phyloP scores from a whole-genome alignment of 1,140 invertebrate genomes.

The Drosophila nebulosa region DNA sequence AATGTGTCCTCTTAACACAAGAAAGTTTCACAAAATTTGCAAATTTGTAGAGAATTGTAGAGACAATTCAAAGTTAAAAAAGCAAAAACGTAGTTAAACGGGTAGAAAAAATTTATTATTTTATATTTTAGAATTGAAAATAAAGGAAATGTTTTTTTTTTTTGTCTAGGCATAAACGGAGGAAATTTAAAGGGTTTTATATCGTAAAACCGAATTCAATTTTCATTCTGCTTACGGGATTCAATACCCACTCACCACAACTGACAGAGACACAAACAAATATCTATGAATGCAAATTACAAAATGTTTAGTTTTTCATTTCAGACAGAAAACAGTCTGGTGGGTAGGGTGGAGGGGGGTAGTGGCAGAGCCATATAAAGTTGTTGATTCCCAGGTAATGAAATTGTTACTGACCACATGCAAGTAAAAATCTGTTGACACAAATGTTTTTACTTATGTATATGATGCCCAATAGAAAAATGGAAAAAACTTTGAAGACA shows the following conservation, averaged over 20 bases:
- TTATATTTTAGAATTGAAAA: too few relatives aligned
- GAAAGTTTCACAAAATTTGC: too few relatives aligned
- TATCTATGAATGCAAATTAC: not conserved
- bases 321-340: too few relatives aligned
- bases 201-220: not conserved
- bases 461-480: not conserved
- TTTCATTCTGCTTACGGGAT: not conserved
- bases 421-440: not conserved
- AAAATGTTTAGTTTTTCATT: conserved; percentile 1
- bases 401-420: not conserved
- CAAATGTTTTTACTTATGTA: not conserved
- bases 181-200: not conserved
- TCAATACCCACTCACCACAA: not conserved
- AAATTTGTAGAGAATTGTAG: too few relatives aligned
- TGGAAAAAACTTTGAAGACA: conserved; percentile 2
- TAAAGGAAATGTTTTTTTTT: too few relatives aligned
- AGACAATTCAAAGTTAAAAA: too few relatives aligned
- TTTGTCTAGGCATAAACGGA: too few relatives aligned
- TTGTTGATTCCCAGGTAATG: not conserved
- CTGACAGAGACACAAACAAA: not conserved
- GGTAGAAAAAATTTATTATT: too few relatives aligned
- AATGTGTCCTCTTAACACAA: too few relatives aligned
- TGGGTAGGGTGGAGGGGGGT: not conserved
- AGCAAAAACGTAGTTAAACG: too few relatives aligned
- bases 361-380: not conserved